Base-by-base conservation (phyloP, 2,113 vertebrate genomes). In the Sisor rabdophorus region DNA sequence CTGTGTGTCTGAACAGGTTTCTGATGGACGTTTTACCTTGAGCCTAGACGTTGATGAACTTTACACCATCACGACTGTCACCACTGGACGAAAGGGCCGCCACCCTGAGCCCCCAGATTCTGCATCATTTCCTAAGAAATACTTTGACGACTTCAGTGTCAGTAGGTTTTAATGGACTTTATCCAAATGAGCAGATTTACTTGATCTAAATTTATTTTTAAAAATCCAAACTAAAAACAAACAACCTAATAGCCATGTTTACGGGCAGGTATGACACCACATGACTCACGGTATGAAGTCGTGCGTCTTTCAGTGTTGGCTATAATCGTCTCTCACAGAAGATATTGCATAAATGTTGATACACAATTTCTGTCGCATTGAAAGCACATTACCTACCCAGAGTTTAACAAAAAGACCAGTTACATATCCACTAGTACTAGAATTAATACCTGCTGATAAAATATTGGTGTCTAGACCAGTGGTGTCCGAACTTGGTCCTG, bases 21-120 rank as follows among this genome's bases (percentile, higher is more conserved):
- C 63, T 1, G 40, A 82, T 0, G 93, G 95, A 50, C 84, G 53
- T 0, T 93, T 99, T 83, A 91, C 87, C 1, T 74, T 99, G 76
- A 77, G 87, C 24, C 87, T 99, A 50, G 82, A 82, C 0, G 86
- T 93, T 69, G 95, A 98, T 44, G 96, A 97, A 78, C 86, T 99
- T 30, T 95, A 95, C 80, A 98, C 97, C 0, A 71, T 98, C 54
- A 98, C 95, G 11, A 98, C 96, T 0, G 63, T 99, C 13, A 89
- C 81, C 50, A 89, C 88, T 1, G 96, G 95, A 2, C 54, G 2
- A n/a, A 96, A 93, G 80, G 93, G 94, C 55, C 48, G 24, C n/a
- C 88, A 73, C 70, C 88, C 88, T 0, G 79, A 81, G 9, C 91
- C 96, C 0, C 97, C 97, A 0, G 68, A 85, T 6, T 90, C 95